phyloP scores from a whole-genome alignment of 2,888 invertebrate genomes.

The Lamproptera curius region DNA sequence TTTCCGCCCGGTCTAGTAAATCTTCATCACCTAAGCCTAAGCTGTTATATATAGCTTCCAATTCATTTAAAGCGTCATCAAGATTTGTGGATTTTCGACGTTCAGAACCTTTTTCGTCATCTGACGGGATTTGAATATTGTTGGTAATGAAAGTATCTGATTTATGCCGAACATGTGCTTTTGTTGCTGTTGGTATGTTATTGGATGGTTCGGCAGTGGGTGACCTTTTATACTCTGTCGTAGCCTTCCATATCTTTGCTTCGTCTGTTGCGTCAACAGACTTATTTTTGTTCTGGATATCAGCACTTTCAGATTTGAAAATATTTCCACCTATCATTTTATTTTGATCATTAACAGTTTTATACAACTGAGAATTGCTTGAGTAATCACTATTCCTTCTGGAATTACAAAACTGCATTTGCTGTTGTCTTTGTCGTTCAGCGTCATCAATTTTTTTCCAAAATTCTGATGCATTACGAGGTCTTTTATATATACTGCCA shows the following conservation, averaged over 20 bases:
- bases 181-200: slow-evolving; percentile 51
- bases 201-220: slow-evolving; percentile 58
- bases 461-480: slow-evolving; percentile 79
- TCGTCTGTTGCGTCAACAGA: slow-evolving; percentile 43
- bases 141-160: slow-evolving; percentile 62
- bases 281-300: slow-evolving; percentile 54
- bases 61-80: slow-evolving; percentile 92
- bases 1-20: slow-evolving; percentile 87
- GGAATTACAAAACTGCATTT: slow-evolving; percentile 49
- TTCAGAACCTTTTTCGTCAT: slow-evolving; percentile 69
- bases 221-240: slow-evolving; percentile 68
- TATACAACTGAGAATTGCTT: slow-evolving; percentile 42
- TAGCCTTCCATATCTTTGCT: slow-evolving; percentile 69
- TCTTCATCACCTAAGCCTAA: slow-evolving; percentile 91
- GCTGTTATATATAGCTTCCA: slow-evolving; percentile 95
- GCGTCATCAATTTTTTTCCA: slow-evolving; percentile 81
- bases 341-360: slow-evolving; percentile 30
- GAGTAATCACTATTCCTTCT: slow-evolving; percentile 62
- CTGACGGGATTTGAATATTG: slow-evolving; percentile 61
- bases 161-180: slow-evolving; percentile 67
- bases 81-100: slow-evolving; percentile 86
- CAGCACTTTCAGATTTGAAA: slow-evolving; percentile 39
- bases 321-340: slow-evolving; percentile 24
- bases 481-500: slow-evolving; percentile 53
- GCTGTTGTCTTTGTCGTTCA: slow-evolving; percentile 59